Evolutionary conservation across 2,797 vertebrate species (phyloP), one percentile per base, ranked within the genome.

Genomic region (Gallinago solitaria): DNA sequence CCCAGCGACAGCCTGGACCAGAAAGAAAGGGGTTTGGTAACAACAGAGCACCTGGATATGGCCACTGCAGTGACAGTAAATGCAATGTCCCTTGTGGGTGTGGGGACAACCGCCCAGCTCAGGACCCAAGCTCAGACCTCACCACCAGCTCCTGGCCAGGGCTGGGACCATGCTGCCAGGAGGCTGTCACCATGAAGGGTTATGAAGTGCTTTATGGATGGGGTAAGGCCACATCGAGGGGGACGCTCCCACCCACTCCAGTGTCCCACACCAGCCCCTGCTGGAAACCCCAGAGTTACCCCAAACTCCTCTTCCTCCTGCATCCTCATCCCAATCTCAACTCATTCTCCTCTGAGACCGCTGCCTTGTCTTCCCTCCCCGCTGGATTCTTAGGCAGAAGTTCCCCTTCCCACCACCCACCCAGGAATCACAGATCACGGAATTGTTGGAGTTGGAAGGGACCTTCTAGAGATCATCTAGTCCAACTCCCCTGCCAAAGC

Each of bases 141-240:
- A 2, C 28, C 9, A 20, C 23, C 35, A 18, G 51, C 35, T 16
- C 59, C 5, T 2, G 21, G 4, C 30, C 2, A 1, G 1, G 3
- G 24, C 30, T 16, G 37, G 43, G n/a, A 25, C 25, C 19, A 3
- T 0, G 20, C n/a, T 13, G 56, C 37, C 17, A 2, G 1, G 16
- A 53, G 39, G 67, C 1, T 28, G 48, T 4, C 11, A 24, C 35
- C 21, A 1, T 0, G 18, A 16, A 30, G 56, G 53, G 61, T 50
- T 39, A 11, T 0, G 14, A 70, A 50, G 37, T 10, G 69, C 50
- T 18, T 33, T 37, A n/a, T 2, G 48, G 54, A 35, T 6, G 5
- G n/a, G 47, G 7, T n/a, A 54, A 30, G 39, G 21, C 30, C 37
- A 23, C 57, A 13, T 0, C 1, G 2, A 48, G 47, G 32, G 50